These are phyloP conservation scores for Dryadula phaetusa DNA, from an alignment of 2,888 invertebrate species.

Conservation along the genomic window DNA sequence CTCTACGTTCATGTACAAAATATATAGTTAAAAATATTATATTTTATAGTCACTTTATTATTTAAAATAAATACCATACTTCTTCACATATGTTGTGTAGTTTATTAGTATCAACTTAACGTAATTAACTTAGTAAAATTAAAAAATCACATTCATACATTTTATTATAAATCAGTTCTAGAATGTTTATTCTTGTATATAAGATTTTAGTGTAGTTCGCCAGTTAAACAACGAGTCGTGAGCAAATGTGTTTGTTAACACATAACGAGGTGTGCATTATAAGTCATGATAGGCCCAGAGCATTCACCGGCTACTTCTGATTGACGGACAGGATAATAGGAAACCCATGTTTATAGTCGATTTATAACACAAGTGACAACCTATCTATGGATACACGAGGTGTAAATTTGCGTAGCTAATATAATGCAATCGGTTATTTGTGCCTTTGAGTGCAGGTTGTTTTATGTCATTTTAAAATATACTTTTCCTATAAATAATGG, in stretches of 20 bases:
- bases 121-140: no score
- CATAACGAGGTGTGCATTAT: slow-evolving; percentile 29
- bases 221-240: slow-evolving; percentile 19
- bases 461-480: neutral
- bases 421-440: slow-evolving; percentile 22
- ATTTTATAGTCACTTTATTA: no score
- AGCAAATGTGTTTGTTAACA: slow-evolving; percentile 30
- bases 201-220: neutral
- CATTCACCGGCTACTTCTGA: slow-evolving; percentile 42
- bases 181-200: no score
- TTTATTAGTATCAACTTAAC: no score
- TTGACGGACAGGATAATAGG: slow-evolving; percentile 44
- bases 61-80: no score
- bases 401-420: slow-evolving; percentile 42
- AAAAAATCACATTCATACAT: no score
- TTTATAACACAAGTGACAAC: slow-evolving; percentile 47
- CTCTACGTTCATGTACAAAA: no score
- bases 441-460: neutral
- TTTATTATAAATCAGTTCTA: no score
- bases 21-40: no score
- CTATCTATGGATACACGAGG: slow-evolving; percentile 35
- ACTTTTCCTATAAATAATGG: no score
- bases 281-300: slow-evolving; percentile 32
- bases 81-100: no score
- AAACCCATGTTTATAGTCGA: slow-evolving; percentile 44